Evolutionary conservation across 2,113 vertebrate genomes (phyloP).

Genomic region (Lepisosteus oculatus): DNA sequence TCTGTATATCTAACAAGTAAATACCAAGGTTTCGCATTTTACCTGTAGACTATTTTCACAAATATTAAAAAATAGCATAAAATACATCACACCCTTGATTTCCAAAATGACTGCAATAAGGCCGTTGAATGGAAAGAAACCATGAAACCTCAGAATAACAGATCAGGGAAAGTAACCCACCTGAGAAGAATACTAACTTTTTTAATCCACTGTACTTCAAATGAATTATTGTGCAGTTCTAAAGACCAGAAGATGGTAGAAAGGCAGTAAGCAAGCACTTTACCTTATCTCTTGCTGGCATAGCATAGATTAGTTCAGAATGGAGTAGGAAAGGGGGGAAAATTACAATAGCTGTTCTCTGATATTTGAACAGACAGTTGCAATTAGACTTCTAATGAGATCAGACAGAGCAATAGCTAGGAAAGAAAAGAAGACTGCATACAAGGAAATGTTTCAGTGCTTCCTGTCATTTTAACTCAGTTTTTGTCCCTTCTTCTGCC

Average conservation of each 20-base stretch:
- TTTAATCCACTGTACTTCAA: slow-evolving; percentile 48
- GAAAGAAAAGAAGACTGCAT: slow-evolving; percentile 26
- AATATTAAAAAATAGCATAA: too few relatives aligned
- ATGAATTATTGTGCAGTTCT: slow-evolving; percentile 37
- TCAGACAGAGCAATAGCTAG: slow-evolving; percentile 66
- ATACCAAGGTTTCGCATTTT: too few relatives aligned
- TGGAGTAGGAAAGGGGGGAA: slow-evolving; percentile 53
- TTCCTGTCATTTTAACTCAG: neutral
- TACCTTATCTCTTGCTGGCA: slow-evolving; percentile 60
- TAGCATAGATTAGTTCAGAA: slow-evolving; percentile 61
- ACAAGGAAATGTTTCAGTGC: slow-evolving; percentile 9
- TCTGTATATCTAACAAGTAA: too few relatives aligned
- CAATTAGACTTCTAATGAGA: slow-evolving; percentile 71
- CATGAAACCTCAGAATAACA: too few relatives aligned
- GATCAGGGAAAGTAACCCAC: slow-evolving; percentile 8
- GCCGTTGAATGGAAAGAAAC: too few relatives aligned
- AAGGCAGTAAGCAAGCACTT: slow-evolving; percentile 50
- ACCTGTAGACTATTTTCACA: too few relatives aligned
- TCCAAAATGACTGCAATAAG: too few relatives aligned
- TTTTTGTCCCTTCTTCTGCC: slow-evolving; percentile 1
- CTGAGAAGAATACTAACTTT: slow-evolving; percentile 36
- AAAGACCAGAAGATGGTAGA: slow-evolving; percentile 36
- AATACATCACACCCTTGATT: too few relatives aligned
- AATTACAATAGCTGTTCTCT: slow-evolving; percentile 61
- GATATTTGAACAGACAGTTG: slow-evolving; percentile 75